These are phyloP conservation scores for Rhagologus leucostigma DNA, from an alignment of 2,113 vertebrate species.

Conservation along the genomic window DNA sequence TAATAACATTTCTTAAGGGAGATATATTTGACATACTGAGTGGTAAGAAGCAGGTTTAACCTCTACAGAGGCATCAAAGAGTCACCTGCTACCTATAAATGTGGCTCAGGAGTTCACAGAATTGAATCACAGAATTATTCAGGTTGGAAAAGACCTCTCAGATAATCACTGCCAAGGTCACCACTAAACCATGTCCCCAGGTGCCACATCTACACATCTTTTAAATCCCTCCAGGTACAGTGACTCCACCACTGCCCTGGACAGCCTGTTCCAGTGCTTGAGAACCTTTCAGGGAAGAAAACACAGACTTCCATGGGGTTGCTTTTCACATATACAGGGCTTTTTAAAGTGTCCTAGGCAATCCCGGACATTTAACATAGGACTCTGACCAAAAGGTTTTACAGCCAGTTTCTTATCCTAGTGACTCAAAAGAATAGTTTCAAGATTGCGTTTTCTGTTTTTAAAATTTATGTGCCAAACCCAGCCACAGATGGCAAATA, in stretches of 20 bases:
- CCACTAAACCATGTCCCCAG: not conserved
- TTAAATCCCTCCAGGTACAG: not conserved
- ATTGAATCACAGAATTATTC: not conserved
- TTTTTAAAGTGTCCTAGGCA: not conserved
- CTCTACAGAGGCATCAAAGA: not conserved
- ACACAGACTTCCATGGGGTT: not conserved
- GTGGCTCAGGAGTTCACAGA: not conserved
- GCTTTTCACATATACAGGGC: not conserved
- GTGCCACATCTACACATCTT: not conserved
- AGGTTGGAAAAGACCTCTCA: not conserved
- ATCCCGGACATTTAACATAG: not conserved
- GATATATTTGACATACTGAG: accelerated
- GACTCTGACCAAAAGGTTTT: not conserved
- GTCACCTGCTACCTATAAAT: not conserved
- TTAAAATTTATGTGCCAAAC: not conserved
- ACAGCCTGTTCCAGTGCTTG: not conserved
- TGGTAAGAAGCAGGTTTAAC: not conserved
- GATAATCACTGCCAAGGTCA: not conserved
- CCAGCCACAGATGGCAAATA: not conserved
- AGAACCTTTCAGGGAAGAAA: not conserved
- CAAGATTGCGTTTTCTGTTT: not conserved
- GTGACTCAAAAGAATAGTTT: not conserved
- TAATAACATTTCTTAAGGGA: not conserved
- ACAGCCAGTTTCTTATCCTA: not conserved
- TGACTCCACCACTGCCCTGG: not conserved